Base-by-base conservation (phyloP, 2,797 vertebrate species). In the Phalloptychus januarius region DNA sequence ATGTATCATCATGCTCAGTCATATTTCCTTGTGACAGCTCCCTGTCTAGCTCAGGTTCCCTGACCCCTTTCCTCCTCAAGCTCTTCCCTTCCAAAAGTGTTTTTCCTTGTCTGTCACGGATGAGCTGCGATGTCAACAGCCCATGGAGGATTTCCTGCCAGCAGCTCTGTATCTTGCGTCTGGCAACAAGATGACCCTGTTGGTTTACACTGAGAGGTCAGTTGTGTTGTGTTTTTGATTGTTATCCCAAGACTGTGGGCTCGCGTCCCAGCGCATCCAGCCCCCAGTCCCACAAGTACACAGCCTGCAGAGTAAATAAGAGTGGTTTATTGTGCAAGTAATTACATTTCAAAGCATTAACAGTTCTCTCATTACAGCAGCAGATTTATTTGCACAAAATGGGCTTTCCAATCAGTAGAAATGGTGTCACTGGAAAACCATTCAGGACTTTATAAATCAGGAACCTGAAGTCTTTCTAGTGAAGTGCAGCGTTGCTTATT, bases 211-310 rank as follows among this genome's bases (percentile, higher is more conserved):
- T 79, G 70, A 78, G 78, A 85, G 92, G 90, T 93, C 85, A 82
- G 75, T 72, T 52, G 71, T 92, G 90, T 92, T 94, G 87, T 91
- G 89, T 83, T 93, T 93, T 83, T 88, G 90, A 94, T 93, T 90
- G 88, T 93, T 93, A 93, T 93, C 90, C 81, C 79, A 75, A 86
- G 80, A 88, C 87, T 83, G 28, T 7, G 15, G 84, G 78, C 89
- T 88, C 88, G 87, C 76, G 80, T 87, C 87, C 56, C 74, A 76
- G 75, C 79, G 83, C 88, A 91, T 93, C 90, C 77, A 67, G 70
- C 82, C 80, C 58, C 6, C 76, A 79, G 83, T 85, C 83, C 79
- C 28, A 8, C 11, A 77, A 81, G 80, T 86, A 87, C 87, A 90
- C 77, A 16, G 69, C 81, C 50, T 79, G 50, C 48, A 31, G 85